These are phyloP conservation scores for Diadegma fenestrale DNA, from an alignment of 2,888 invertebrate genomes.

Conservation along the genomic window DNA sequence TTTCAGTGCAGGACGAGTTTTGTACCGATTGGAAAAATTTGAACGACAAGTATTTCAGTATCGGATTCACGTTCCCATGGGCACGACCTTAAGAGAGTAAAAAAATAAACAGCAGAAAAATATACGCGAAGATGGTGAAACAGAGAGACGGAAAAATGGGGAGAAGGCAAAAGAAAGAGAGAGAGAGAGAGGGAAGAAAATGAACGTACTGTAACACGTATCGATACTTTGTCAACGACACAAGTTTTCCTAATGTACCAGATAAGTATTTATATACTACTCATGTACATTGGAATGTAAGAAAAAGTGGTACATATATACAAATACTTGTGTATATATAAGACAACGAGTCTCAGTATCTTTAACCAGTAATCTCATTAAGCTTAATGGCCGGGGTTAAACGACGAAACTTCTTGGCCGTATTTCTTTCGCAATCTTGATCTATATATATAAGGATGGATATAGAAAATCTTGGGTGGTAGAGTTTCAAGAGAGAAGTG, in stretches of 20 bases:
- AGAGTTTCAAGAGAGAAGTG: slow-evolving; percentile 50
- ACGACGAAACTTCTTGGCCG: slow-evolving; percentile 76
- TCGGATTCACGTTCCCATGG: slow-evolving; percentile 48
- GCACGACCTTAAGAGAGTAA: slow-evolving; percentile 30
- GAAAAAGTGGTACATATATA: slow-evolving; percentile 8
- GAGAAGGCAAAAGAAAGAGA: slow-evolving; percentile 5
- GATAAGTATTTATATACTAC: slow-evolving; percentile 64
- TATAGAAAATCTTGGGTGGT: slow-evolving; percentile 13
- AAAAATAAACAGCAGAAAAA: slow-evolving; percentile 23
- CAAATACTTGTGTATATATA: background rate
- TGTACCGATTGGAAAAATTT: slow-evolving; percentile 10
- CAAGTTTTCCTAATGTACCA: slow-evolving; percentile 56
- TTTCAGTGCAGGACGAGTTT: background rate
- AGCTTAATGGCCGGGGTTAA: slow-evolving; percentile 77
- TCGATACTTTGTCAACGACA: slow-evolving; percentile 66
- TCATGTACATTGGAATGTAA: background rate
- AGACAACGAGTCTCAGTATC: slow-evolving; percentile 61
- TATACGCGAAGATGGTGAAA: slow-evolving; percentile 3
- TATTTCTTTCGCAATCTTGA: slow-evolving; percentile 76
- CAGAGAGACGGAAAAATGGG: background rate
- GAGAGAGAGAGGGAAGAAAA: background rate
- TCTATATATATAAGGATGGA: slow-evolving; percentile 44
- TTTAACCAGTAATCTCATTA: slow-evolving; percentile 77
- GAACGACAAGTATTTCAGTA: slow-evolving; percentile 39
- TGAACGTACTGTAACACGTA: slow-evolving; percentile 57